Evolutionary conservation across 2,888 invertebrate genomes (phyloP).

Genomic region (Noctua fimbriata): DNA sequence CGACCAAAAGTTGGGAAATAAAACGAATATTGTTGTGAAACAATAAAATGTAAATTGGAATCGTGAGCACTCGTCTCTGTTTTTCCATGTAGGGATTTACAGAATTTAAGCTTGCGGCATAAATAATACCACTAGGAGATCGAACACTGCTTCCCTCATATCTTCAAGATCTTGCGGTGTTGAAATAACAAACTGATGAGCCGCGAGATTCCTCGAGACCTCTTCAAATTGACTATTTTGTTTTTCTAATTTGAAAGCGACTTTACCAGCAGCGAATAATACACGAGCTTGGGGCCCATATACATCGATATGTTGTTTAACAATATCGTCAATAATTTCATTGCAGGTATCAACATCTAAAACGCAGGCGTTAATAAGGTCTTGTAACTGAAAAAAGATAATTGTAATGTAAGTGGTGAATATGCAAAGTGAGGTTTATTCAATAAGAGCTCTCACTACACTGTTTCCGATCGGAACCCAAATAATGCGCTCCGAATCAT

Average conservation of each 20-base stretch:
- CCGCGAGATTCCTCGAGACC: not conserved
- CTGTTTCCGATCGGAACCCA: too few relatives aligned
- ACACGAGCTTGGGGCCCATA: accelerated
- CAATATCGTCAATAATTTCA: too few relatives aligned
- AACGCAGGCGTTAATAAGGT: too few relatives aligned
- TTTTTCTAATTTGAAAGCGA: not conserved
- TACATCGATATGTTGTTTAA: too few relatives aligned
- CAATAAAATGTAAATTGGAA: not conserved
- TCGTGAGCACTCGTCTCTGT: not conserved
- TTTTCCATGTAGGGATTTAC: not conserved
- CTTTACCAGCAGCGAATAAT: not conserved
- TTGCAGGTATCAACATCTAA: too few relatives aligned
- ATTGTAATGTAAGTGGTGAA: too few relatives aligned
- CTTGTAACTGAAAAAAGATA: too few relatives aligned
- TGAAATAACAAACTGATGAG: not conserved
- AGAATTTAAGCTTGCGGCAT: accelerated
- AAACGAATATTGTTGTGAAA: not conserved
- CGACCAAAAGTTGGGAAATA: not conserved
- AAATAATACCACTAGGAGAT: accelerated
- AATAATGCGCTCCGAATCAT: too few relatives aligned
- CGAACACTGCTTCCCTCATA: accelerated
- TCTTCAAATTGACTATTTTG: not conserved
- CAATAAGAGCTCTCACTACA: too few relatives aligned
- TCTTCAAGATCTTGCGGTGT: not conserved
- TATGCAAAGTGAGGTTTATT: too few relatives aligned